These are phyloP conservation scores for Apeltes quadracus DNA, from an alignment of 2,113 vertebrate species.

Conservation along the genomic window DNA sequence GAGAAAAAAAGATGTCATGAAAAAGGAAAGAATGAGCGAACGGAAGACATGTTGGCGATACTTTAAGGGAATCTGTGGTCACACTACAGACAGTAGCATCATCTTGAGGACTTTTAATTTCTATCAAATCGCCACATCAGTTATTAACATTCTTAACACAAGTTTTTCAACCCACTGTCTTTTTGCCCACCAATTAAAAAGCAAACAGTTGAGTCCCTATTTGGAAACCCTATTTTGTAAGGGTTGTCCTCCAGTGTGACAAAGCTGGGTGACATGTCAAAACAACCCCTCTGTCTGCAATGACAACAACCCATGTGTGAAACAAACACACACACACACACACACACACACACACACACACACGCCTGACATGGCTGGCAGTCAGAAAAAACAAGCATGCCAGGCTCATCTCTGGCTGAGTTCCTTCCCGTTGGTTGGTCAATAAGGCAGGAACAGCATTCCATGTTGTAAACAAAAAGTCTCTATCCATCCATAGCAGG, in stretches of 20 bases:
- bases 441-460: conserved; percentile 72
- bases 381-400: conserved; percentile 71
- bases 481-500: conserved; percentile 60
- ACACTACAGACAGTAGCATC: conserved; percentile 1
- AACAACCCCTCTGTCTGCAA: conserved; percentile 69
- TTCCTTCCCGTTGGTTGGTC: conserved; percentile 75
- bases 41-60: conserved; percentile 47
- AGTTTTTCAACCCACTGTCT: conserved; percentile 26
- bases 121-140: conserved; percentile 13
- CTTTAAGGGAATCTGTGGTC: conserved; percentile 37
- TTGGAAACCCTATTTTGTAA: conserved; percentile 48
- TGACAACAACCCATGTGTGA: conserved; percentile 71
- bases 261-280: conserved; percentile 76
- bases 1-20: conserved; percentile 15
- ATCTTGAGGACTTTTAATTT: conserved; percentile 17
- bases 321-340: conserved; percentile 26
- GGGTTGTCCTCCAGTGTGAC: conserved; percentile 71
- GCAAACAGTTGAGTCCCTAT: conserved; percentile 43
- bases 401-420: conserved; percentile 62
- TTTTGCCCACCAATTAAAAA: conserved; percentile 61
- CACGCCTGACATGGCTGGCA: conserved; percentile 69
- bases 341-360: conserved; percentile 21
- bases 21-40: conserved; percentile 19
- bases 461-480: conserved; percentile 73
- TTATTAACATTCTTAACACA: conserved; percentile 25